Evolutionary conservation across 1,140 invertebrate species (phyloP), one percentile per base, ranked within the genome.

Genomic region (Lepidotrigona ventralis): DNA sequence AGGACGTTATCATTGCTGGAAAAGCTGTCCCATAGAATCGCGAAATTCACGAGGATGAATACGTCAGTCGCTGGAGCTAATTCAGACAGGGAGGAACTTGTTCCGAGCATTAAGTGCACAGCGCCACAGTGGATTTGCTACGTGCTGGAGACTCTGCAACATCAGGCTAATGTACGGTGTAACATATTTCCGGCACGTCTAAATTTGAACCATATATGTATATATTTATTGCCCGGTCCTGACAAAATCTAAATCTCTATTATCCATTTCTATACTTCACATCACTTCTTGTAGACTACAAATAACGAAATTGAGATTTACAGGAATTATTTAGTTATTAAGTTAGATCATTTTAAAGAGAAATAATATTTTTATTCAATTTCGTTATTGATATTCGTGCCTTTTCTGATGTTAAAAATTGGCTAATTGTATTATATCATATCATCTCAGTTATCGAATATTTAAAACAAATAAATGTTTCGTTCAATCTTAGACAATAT

Each of bases 71-170:
- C 9, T 53, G 26, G 2, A 33, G 46, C 11, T 74, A 81, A 51
- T 54, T 66, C 58, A 73, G 79, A 74, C 79, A 81, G 46, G 58
- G 26, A 74, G 19, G 26, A 81, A 64, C 58, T 74, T 58, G 54
- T 81, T 81, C 74, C 54, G 29, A 64, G 79, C 56, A 74, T 81
- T 74, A 81, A 81, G 33, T 74, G 68, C 56, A n/a, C 56, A 60
- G 21, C 21, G 14, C 54, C n/a, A 54, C 72, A 74, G 46, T 80
- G 58, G 29, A 54, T 29, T 53, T 53, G 56, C 19, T 46, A 63
- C 58, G 33, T 81, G 29, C 70, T 51, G n/a, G 21, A n/a, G 69
- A 73, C 73, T 56, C 64, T 63, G 69, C 39, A 73, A 80, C 56
- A 53, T 9, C 46, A 53, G 23, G 58, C 56, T 81, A 81, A 80